Percentiles rank a stretch among this genome's conserved stretches.
Conservation (phyloP, 2,113 vertebrate genomes). For the Dinomys branickii region DNA sequence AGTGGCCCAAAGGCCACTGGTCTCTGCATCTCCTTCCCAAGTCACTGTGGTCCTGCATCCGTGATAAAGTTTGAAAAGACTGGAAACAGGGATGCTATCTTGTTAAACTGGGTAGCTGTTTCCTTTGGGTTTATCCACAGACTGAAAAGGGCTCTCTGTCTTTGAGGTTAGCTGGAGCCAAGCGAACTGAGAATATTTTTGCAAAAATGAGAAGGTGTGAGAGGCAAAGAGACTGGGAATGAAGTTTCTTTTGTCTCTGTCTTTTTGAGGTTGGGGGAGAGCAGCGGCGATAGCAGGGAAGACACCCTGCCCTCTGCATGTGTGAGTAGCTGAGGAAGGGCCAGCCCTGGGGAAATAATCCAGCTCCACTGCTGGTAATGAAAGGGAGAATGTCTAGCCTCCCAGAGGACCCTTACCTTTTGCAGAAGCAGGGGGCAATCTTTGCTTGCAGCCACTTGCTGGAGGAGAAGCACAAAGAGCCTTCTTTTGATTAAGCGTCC, state of each 20-base stretch:
- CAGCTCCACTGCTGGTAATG: constrained; percentile 50
- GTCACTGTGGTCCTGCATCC: not conserved
- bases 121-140: constrained; percentile 25
- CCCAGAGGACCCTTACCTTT: constrained; percentile 8
- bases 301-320: not conserved
- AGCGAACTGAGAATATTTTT: not conserved
- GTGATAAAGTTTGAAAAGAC: constrained; percentile 7
- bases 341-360: not conserved
- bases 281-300: not conserved
- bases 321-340: not conserved
- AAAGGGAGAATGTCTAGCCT: constrained; percentile 64
- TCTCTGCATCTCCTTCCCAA: not conserved
- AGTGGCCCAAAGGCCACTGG: not conserved
- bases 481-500: constrained; percentile 67
- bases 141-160: constrained; percentile 2
- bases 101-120: constrained; percentile 32
- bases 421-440: constrained; percentile 52
- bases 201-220: constrained; percentile 22
- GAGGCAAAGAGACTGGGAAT: not conserved
- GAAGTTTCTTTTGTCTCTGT: not conserved
- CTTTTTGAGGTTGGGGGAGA: not conserved
- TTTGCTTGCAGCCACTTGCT: constrained; percentile 51
- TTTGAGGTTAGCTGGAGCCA: constrained; percentile 37
- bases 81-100: not conserved
- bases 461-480: constrained; percentile 56